Base-by-base conservation (phyloP, 2,888 invertebrate species). In the Cyaniris semiargus region DNA sequence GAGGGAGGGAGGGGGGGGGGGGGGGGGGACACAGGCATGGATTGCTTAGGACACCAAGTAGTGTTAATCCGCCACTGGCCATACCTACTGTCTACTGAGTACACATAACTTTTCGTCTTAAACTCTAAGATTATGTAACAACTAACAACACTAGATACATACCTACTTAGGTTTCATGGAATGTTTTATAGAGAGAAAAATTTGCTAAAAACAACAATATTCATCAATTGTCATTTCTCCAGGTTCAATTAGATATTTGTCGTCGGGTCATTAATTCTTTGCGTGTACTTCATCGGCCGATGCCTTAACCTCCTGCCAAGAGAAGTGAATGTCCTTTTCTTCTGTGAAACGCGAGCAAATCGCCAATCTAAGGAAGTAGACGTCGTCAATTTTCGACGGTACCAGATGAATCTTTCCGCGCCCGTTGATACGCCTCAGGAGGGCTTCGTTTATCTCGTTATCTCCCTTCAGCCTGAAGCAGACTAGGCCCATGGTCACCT, bases 401-500 rank as follows among this genome's bases (percentile, higher is more conserved):
- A 98, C 98, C 85, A 99, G 94, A 87, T 99, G 98, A 81, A 99
- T 98, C 82, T 97, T 96, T 5, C 98, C 98, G 77, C 97, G 96
- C 0, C 97, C 97, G 87, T 99, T 99, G 79, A 99, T 97, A 78
- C 95, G 95, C 86, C 97, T 97, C 80, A 98, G 89, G 1, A 99
- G 91, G 3, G 94, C 93, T 87, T 99, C 98, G 85, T 97, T 99
- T 3, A 95, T 83, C 80, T 97, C 97, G 86, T 99, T 98, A 0
- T 95, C 91, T 10, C 96, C 97, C 94, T 98, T 99, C 18, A 99
- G 89, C 82, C 98, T 95, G 94, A 99, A 99, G 92, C 99, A 99
- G 53, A 99, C 99, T 21, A 99, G 95, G 0, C 99, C 99, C 95
- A 99, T 96, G n/a, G 96, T 95, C 7, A 98, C 98, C 84, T 98